A percentile compares a stretch with the other conserved stretches of the same genome.
Conservation (phyloP, 2,797 vertebrate genomes). For the Dipus sagitta region DNA sequence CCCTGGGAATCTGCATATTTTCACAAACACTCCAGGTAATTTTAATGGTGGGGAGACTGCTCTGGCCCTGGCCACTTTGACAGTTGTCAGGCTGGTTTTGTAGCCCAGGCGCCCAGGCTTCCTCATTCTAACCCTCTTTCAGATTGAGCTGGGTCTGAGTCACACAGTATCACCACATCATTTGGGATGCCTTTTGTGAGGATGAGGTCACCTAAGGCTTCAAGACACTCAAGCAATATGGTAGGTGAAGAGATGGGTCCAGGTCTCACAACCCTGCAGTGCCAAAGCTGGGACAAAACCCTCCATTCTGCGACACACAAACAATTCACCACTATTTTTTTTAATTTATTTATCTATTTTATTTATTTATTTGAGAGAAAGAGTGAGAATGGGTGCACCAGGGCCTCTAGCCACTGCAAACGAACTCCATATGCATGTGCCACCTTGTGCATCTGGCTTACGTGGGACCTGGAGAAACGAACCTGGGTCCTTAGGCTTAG, state of each 20-base stretch:
- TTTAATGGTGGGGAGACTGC: not conserved
- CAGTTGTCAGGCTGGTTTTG: not conserved
- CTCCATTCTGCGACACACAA: not conserved
- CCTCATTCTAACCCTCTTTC: not conserved
- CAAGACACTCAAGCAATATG: not conserved
- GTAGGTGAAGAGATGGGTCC: not conserved
- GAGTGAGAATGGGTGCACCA: no score
- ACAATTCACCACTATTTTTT: no score
- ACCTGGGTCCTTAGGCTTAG: no score
- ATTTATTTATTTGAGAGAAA: no score
- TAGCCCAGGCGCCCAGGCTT: not conserved
- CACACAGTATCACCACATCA: not conserved
- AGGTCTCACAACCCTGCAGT: not conserved
- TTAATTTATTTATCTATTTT: no score
- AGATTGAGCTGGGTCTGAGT: not conserved
- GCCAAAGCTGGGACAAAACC: not conserved
- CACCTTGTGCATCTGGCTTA: no score
- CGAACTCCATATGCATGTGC: no score
- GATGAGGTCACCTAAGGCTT: not conserved
- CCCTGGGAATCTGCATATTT: not conserved
- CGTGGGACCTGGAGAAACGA: no score
- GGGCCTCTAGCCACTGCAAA: no score
- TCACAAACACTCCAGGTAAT: not conserved
- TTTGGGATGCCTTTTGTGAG: not conserved
- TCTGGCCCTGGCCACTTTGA: rapidly evolving